A percentile compares a stretch with the other conserved stretches of the same genome.
Conservation (phyloP, 2,113 vertebrate genomes). For the Forbesichthys papilliferus region DNA sequence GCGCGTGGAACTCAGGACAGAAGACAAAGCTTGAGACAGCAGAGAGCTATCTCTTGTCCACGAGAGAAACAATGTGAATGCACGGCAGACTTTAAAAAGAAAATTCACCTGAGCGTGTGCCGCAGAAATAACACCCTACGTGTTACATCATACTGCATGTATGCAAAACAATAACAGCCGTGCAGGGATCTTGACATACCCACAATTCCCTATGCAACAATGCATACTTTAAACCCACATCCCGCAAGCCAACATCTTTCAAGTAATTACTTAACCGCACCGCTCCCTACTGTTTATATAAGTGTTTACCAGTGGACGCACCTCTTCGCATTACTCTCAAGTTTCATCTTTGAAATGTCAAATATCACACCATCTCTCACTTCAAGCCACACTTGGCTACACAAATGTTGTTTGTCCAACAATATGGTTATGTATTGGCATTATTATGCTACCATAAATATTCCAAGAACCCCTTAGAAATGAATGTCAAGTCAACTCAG, state of each 20-base stretch:
- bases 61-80: slow-evolving; percentile 26
- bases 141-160: slow-evolving; percentile 10
- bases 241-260: slow-evolving; percentile 46
- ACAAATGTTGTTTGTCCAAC: neutral
- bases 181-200: slow-evolving; percentile 21
- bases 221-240: slow-evolving; percentile 33
- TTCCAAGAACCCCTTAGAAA: too few species aligned
- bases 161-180: slow-evolving; percentile 18
- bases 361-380: slow-evolving; percentile 19
- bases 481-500: too few species aligned
- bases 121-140: too few species aligned
- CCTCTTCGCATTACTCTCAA: slow-evolving; percentile 53
- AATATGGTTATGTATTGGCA: too few species aligned
- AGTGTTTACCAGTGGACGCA: slow-evolving; percentile 49
- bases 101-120: neutral
- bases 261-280: slow-evolving; percentile 57
- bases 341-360: slow-evolving; percentile 52
- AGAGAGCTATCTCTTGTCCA: neutral
- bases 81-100: slow-evolving; percentile 17
- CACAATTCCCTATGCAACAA: slow-evolving; percentile 35
- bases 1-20: slow-evolving; percentile 1
- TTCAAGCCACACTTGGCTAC: too few species aligned
- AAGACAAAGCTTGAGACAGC: slow-evolving; percentile 1
- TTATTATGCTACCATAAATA: too few species aligned
- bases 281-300: slow-evolving; percentile 43